Evolutionary conservation across 2,888 invertebrate species (phyloP).

Genomic region (Panopea generosa): DNA sequence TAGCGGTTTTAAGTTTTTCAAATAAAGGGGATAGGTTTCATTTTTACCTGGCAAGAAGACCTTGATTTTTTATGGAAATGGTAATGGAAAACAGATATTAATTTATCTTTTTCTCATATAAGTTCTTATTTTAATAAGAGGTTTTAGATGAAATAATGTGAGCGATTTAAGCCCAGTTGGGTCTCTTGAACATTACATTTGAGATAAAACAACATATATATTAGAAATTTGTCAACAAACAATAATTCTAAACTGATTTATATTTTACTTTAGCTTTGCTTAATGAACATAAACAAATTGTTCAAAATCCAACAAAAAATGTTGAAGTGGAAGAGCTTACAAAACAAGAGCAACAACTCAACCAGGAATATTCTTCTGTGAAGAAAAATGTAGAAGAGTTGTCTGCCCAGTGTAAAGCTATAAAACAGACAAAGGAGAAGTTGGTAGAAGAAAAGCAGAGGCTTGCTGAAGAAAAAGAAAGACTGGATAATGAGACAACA

Average conservation of each 20-base stretch:
- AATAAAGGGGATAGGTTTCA: too few relatives aligned
- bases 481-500: constrained; percentile 59
- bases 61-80: too few relatives aligned
- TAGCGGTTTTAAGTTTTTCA: too few relatives aligned
- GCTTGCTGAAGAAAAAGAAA: constrained; percentile 48
- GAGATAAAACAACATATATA: too few relatives aligned
- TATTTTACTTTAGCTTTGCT: constrained; percentile 15
- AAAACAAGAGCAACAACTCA: constrained; percentile 55
- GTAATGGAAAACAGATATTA: too few relatives aligned
- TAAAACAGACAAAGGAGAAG: constrained; percentile 32
- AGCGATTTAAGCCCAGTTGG: too few relatives aligned
- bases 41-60: too few relatives aligned
- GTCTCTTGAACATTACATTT: too few relatives aligned
- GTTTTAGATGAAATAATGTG: too few relatives aligned
- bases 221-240: neutral
- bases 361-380: constrained; percentile 30
- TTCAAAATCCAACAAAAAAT: constrained; percentile 2
- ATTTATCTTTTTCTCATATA: too few relatives aligned
- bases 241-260: neutral
- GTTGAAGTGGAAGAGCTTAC: constrained; percentile 17
- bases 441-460: constrained; percentile 35
- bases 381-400: constrained; percentile 44
- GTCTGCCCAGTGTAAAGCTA: constrained; percentile 43
- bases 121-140: too few relatives aligned
- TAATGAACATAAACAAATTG: constrained; percentile 21